Evolutionary conservation across 2,888 invertebrate species (phyloP).

Genomic region (Scaptomyza parva): DNA sequence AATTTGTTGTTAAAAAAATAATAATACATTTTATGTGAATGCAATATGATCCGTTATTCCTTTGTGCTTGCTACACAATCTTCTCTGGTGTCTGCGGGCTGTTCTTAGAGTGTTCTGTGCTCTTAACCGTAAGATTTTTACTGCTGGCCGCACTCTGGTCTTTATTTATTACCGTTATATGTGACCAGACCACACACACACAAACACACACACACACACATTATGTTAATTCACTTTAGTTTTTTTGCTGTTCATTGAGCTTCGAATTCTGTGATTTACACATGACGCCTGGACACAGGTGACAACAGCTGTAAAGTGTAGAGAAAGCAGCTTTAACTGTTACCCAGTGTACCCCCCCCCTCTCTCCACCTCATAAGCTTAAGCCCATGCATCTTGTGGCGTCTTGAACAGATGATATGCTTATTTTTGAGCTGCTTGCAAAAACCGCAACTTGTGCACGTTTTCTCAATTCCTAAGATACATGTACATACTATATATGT

Average conservation of each 20-base stretch:
- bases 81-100: constrained; percentile 64
- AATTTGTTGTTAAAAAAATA: constrained; percentile 51
- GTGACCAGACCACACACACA: constrained; percentile 66
- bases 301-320: constrained; percentile 68
- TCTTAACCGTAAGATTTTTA: constrained; percentile 29
- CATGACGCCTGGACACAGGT: constrained; percentile 61
- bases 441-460: constrained; percentile 82
- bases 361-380: background rate
- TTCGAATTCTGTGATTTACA: constrained; percentile 60
- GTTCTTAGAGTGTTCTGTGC: constrained; percentile 30
- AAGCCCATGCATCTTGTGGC: constrained; percentile 18
- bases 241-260: constrained; percentile 29
- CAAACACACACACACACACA: constrained; percentile 40
- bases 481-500: background rate
- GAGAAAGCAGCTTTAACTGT: constrained; percentile 10
- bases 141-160: constrained; percentile 26
- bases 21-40: constrained; percentile 74
- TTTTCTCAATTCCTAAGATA: constrained; percentile 46
- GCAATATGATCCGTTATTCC: constrained; percentile 76
- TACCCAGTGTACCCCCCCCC: constrained; percentile 34
- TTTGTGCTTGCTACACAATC: constrained; percentile 28
- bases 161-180: constrained; percentile 79
- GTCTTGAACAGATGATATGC: constrained; percentile 45
- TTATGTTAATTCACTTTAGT: constrained; percentile 62
- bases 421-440: constrained; percentile 17